Evolutionary conservation across 2,888 invertebrate species (phyloP), one percentile per base, ranked within the genome.

Genomic region (Myathropa florea): DNA sequence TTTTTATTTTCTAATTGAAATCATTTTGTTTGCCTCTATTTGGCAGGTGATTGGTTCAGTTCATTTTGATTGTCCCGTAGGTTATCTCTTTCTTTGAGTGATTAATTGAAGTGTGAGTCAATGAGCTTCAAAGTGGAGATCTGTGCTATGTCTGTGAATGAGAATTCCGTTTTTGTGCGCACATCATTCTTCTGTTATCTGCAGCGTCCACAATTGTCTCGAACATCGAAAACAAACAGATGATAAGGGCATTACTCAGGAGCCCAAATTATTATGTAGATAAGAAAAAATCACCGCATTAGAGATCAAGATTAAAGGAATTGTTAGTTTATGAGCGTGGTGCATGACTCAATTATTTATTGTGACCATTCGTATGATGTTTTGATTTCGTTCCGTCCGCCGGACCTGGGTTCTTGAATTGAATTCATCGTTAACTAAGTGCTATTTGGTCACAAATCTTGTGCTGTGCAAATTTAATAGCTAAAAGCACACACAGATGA

Each of bases 1-100:
- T 94, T 30, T 57, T 70, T 59, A 24, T 63, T 33, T n/a, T 39
- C 30, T 21, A 1, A 23, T n/a, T n/a, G n/a, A n/a, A n/a, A n/a
- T 57, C 10, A n/a, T 63, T 18, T 33, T 64, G 30, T 65, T 46
- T 64, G 7, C 55, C 3, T 23, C 14, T 12, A 33, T 33, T 10
- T 6, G 10, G 30, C 3, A n/a, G 36, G 18, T 36, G 64, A 57
- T n/a, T 18, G 7, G 4, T 18, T 0, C 6, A 14, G 6, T 39
- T 4, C 3, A 12, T 6, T 39, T 46, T 7, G 18, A 18, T 2
- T 18, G 9, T 18, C 9, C 18, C 18, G 26, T 23, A 68, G 78
- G 83, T 73, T 78, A 68, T 83, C 83, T 26, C 18, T 33, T 3
- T 39, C 18, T 67, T 14, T 36, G 10, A 18, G 36, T 24, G 39